phyloP scores from a whole-genome alignment of 2,888 invertebrate species.

The Pseudococcus viburni region DNA sequence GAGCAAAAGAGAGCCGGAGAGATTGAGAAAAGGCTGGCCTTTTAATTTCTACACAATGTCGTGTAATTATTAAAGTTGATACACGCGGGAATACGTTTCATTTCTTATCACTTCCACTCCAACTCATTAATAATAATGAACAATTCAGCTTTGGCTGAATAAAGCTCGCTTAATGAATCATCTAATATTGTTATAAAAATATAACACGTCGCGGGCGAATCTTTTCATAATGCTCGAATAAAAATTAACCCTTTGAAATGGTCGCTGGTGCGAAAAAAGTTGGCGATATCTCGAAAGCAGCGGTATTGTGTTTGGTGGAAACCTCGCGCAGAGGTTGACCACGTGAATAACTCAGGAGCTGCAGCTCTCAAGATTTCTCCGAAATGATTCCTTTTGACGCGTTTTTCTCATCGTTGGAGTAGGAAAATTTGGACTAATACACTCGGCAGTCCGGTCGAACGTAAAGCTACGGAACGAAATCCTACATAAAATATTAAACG shows the following conservation, averaged over 20 bases:
- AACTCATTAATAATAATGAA: slow-evolving; percentile 57
- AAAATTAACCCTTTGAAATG: slow-evolving; percentile 45
- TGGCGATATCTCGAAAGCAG: not conserved
- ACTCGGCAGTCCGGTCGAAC: not conserved
- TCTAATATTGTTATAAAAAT: slow-evolving; percentile 37
- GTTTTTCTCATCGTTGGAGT: not conserved
- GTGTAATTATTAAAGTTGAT: slow-evolving; percentile 55
- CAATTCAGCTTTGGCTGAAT: slow-evolving; percentile 45
- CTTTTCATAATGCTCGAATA: not conserved
- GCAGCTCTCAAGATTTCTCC: not conserved
- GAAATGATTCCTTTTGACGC: not conserved
- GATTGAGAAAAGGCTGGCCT: slow-evolving; percentile 47
- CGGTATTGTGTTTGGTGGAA: not conserved
- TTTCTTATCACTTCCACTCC: slow-evolving; percentile 44
- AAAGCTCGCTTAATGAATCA: slow-evolving; percentile 54
- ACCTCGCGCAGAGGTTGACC: too few species aligned
- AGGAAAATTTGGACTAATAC: too few species aligned
- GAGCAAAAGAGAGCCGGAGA: not conserved
- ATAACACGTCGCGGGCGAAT: not conserved
- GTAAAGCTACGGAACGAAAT: not conserved
- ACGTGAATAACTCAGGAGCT: too few species aligned
- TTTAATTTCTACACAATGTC: slow-evolving; percentile 52
- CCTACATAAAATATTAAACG: slow-evolving; percentile 14
- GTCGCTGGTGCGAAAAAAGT: not conserved
- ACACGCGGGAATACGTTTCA: slow-evolving; percentile 49